These are phyloP conservation scores for Pinctada fucata DNA, from an alignment of 2,888 invertebrate species.

Conservation along the genomic window DNA sequence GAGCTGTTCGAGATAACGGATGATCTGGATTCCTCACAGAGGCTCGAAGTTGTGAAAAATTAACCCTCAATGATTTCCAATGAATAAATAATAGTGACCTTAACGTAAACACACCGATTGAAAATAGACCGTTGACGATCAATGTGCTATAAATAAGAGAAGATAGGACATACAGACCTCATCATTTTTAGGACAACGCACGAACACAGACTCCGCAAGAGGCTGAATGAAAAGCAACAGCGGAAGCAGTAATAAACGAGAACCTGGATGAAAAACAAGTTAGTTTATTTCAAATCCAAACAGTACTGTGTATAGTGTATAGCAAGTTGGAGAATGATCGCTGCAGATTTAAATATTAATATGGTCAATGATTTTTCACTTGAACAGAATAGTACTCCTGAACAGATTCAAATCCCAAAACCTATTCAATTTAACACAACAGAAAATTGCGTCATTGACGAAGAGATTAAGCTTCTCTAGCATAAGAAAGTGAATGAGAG, in stretches of 20 bases:
- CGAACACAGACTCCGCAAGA: not conserved
- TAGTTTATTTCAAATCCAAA: slow-evolving; percentile 3
- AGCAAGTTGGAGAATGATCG: slow-evolving; percentile 20
- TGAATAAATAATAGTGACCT: too few species aligned
- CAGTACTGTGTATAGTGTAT: slow-evolving; percentile 9
- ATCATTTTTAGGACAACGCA: slow-evolving; percentile 20
- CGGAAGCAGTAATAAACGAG: slow-evolving; percentile 3
- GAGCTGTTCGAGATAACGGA: too few species aligned
- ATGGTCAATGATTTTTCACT: slow-evolving; percentile 28
- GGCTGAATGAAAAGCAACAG: slow-evolving; percentile 3
- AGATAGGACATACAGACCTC: not conserved
- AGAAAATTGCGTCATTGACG: slow-evolving; percentile 11
- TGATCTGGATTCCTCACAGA: too few species aligned
- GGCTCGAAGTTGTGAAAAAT: too few species aligned
- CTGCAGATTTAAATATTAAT: slow-evolving; percentile 19
- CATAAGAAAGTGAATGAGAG: slow-evolving; percentile 14
- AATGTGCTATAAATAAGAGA: too few species aligned
- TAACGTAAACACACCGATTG: too few species aligned
- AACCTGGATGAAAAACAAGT: not conserved
- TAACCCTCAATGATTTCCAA: too few species aligned
- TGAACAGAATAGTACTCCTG: not conserved
- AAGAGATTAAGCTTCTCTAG: slow-evolving; percentile 16
- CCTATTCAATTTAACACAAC: not conserved
- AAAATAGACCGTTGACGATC: too few species aligned
- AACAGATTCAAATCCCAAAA: slow-evolving; percentile 5